Evolutionary conservation across 2,888 invertebrate species (phyloP).

Genomic region (Tiliacea citrago): DNA sequence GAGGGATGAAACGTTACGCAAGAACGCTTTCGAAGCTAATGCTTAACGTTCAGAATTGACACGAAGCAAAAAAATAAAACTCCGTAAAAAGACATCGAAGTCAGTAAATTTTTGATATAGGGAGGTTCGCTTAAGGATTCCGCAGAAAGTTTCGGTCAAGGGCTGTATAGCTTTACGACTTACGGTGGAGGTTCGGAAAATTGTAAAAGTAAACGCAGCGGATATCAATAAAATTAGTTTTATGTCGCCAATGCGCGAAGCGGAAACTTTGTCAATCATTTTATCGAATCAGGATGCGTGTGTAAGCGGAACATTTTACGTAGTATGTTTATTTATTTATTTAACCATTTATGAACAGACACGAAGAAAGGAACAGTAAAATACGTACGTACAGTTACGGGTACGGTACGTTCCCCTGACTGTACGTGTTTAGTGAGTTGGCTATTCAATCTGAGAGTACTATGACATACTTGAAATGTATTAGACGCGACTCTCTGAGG

Average conservation of each 20-base stretch:
- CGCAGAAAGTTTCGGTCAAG: slow-evolving; percentile 74
- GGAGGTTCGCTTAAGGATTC: slow-evolving; percentile 65
- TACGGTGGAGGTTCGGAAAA: slow-evolving; percentile 68
- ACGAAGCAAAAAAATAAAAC: slow-evolving; percentile 52
- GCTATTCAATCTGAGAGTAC: slow-evolving; percentile 51
- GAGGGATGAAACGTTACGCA: slow-evolving; percentile 62
- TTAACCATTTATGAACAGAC: background rate
- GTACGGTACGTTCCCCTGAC: no score
- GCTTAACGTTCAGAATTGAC: slow-evolving; percentile 56
- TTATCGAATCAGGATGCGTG: slow-evolving; percentile 66
- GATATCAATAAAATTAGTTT: slow-evolving; percentile 77
- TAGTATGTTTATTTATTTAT: slow-evolving; percentile 25
- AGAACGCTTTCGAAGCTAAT: slow-evolving; percentile 45
- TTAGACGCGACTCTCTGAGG: slow-evolving; percentile 42
- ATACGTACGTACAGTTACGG: background rate
- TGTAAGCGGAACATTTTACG: slow-evolving; percentile 51
- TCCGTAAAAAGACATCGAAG: slow-evolving; percentile 66
- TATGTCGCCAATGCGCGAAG: slow-evolving; percentile 67
- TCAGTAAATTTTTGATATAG: slow-evolving; percentile 74
- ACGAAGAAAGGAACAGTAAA: background rate
- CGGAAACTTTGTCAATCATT: slow-evolving; percentile 71
- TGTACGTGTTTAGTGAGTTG: slow-evolving; percentile 44
- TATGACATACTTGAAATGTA: slow-evolving; percentile 56
- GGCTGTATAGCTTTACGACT: slow-evolving; percentile 74
- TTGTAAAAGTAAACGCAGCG: slow-evolving; percentile 71